Evolutionary conservation across 30 jellyfish, hydroid and myxozoan species (phyloP).

Genomic region (Pseudorhiza aurosa): DNA sequence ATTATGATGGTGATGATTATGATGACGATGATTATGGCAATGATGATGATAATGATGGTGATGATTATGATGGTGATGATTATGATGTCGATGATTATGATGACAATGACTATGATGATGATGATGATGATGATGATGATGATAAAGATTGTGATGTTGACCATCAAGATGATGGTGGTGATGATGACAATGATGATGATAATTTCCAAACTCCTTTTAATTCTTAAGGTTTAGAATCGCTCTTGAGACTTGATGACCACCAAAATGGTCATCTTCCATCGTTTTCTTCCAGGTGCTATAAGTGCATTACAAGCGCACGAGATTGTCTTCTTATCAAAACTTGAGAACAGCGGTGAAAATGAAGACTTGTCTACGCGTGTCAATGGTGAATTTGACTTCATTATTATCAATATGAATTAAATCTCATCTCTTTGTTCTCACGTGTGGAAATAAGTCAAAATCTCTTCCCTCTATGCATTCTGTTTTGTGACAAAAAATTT

Average conservation of each 20-base stretch:
- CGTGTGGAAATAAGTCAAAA: too few relatives aligned
- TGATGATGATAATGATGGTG: too few relatives aligned
- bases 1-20: too few relatives aligned
- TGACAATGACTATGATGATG: not conserved
- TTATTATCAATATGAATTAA: too few relatives aligned
- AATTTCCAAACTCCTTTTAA: too few relatives aligned
- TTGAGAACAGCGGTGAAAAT: not conserved
- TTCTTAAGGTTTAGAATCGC: too few relatives aligned
- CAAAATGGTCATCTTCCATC: not conserved
- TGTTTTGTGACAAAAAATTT: too few relatives aligned
- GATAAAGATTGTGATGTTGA: not conserved
- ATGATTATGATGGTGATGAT: not conserved
- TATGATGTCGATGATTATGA: not conserved
- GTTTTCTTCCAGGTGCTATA: not conserved
- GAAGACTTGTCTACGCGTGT: not conserved
- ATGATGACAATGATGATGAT: not conserved
- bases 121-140: not conserved
- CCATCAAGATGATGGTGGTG: not conserved
- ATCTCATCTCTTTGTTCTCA: too few relatives aligned
- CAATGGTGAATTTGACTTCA: not conserved
- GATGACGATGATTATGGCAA: too few relatives aligned
- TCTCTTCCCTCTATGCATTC: too few relatives aligned
- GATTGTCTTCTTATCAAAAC: not conserved
- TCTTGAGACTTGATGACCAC: not conserved
- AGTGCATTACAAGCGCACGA: not conserved